These are phyloP conservation scores for Drosophila takahashii DNA, from an alignment of 1,140 invertebrate species.

Conservation along the genomic window DNA sequence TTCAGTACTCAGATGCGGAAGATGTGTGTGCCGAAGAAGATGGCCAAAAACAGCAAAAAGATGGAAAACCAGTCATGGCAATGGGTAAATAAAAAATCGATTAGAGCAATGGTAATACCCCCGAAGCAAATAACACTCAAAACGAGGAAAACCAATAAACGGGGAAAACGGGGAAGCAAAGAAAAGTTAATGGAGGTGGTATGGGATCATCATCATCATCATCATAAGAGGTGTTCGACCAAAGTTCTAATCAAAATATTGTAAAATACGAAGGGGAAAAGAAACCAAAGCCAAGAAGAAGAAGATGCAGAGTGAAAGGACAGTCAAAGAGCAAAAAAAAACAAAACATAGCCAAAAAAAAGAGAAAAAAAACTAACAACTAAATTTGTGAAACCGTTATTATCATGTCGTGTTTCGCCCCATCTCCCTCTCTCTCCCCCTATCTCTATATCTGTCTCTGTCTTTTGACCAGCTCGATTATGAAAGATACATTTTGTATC, in stretches of 20 bases:
- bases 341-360: slow-evolving; percentile 11
- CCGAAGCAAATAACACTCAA: slow-evolving; percentile 11
- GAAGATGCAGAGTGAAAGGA: slow-evolving; percentile 29
- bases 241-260: slow-evolving; percentile 30
- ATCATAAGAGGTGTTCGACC: slow-evolving; percentile 14
- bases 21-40: not conserved
- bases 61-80: not conserved
- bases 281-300: slow-evolving; percentile 7
- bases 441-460: slow-evolving; percentile 3
- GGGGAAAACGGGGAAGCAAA: not conserved
- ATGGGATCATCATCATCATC: not conserved
- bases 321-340: slow-evolving; percentile 9
- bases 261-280: slow-evolving; percentile 11
- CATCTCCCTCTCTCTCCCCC: not conserved
- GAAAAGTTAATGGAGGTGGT: not conserved
- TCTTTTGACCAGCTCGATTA: slow-evolving; percentile 38
- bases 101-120: slow-evolving; percentile 9
- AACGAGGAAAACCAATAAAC: not conserved
- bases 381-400: slow-evolving; percentile 56
- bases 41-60: not conserved
- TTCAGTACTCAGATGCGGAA: not conserved
- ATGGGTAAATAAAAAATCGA: slow-evolving; percentile 10
- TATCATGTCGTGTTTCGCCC: slow-evolving; percentile 38
- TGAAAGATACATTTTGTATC: slow-evolving; percentile 41
- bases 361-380: slow-evolving; percentile 9